Percentiles rank a stretch among this genome's conserved stretches.
Evolutionary conservation across 35 echinoderm and acorn worm genomes (phyloP).

Genomic region (Amphiura filiformis): DNA sequence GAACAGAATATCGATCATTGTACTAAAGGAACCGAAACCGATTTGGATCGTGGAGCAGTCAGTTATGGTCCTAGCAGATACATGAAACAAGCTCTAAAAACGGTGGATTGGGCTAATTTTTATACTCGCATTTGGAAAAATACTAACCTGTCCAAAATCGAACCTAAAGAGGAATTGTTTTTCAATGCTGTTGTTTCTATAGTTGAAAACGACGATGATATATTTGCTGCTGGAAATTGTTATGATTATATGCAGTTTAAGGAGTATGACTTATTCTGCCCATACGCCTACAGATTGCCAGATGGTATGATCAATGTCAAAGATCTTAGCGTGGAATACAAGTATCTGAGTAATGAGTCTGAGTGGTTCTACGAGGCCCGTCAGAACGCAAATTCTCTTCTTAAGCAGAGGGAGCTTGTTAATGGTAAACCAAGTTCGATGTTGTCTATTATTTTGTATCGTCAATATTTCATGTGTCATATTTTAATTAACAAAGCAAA

Average conservation of each 20-base stretch:
- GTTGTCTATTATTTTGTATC: too few relatives aligned
- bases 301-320: constrained; percentile 74
- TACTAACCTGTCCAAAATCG: constrained; percentile 36
- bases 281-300: constrained; percentile 78
- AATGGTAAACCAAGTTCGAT: too few relatives aligned
- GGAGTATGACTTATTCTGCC: constrained; percentile 79
- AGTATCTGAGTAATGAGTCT: constrained; percentile 74
- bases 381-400: constrained; percentile 59
- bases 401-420: constrained; percentile 21
- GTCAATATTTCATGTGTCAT: too few relatives aligned
- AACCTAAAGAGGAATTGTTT: constrained; percentile 84
- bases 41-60: constrained; percentile 50
- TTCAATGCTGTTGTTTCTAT: constrained; percentile 78
- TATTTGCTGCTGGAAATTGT: constrained; percentile 96
- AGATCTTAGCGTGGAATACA: constrained; percentile 82
- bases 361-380: constrained; percentile 93
- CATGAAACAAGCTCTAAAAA: constrained; percentile 68
- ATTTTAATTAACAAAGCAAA: too few relatives aligned
- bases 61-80: constrained; percentile 81
- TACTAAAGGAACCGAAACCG: constrained; percentile 55
- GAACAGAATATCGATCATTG: constrained; percentile 74
- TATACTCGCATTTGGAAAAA: constrained; percentile 87
- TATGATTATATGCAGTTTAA: constrained; percentile 64
- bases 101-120: constrained; percentile 85
- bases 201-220: constrained; percentile 81